phyloP scores from a whole-genome alignment of 1,140 invertebrate genomes.

The Orchesella cincta region DNA sequence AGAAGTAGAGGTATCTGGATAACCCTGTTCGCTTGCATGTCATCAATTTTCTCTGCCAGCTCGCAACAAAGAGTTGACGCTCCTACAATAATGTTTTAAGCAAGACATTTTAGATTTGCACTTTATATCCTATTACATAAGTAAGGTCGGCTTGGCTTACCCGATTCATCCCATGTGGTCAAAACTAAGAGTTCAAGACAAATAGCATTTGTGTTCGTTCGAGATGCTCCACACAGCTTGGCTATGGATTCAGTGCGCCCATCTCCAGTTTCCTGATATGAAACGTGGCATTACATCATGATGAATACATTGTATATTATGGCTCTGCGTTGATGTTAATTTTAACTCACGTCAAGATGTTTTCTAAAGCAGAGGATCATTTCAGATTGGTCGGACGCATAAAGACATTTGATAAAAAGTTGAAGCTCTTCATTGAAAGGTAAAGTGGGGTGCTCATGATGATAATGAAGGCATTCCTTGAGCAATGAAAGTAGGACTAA shows the following conservation, averaged over 20 bases:
- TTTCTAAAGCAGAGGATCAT: conserved; percentile 59
- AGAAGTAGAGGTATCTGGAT: conserved; percentile 90
- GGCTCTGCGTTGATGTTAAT: neutral
- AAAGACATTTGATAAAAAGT: conserved; percentile 83
- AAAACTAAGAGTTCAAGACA: conserved; percentile 96
- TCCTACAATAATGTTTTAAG: conserved; percentile 59
- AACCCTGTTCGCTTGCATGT: conserved; percentile 84
- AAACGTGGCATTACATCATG: too few species aligned
- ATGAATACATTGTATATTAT: too few species aligned
- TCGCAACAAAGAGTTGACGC: conserved; percentile 89
- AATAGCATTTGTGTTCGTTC: conserved; percentile 95
- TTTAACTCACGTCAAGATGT: conserved; percentile 10
- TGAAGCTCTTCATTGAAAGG: conserved; percentile 93
- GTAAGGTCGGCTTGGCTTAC: too few species aligned
- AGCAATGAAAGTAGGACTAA: conserved; percentile 89
- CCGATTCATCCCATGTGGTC: conserved; percentile 94
- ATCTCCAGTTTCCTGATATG: conserved; percentile 18
- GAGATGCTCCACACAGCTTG: conserved; percentile 63
- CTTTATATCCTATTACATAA: too few species aligned
- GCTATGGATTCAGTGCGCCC: too few species aligned
- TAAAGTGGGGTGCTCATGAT: conserved; percentile 82
- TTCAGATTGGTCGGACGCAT: conserved; percentile 88
- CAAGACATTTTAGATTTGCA: too few species aligned
- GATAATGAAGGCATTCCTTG: conserved; percentile 84
- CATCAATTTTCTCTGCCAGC: conserved; percentile 91